Evolutionary conservation across 1,140 invertebrate species (phyloP).

Genomic region (Agrypnia vestita): DNA sequence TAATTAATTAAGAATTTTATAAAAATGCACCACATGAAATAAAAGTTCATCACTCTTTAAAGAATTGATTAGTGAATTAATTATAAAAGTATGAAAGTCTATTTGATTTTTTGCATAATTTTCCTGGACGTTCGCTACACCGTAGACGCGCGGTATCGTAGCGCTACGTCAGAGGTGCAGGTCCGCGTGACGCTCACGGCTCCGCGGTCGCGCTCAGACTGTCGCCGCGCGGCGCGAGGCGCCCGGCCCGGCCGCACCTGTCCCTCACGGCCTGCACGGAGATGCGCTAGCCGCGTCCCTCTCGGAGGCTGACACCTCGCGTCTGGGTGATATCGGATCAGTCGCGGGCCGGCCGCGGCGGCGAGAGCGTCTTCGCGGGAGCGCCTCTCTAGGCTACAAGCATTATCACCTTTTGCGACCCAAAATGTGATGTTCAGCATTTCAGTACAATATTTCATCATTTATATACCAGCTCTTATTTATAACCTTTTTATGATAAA

Average conservation of each 20-base stretch:
- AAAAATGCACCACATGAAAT: not conserved
- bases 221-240: conserved; percentile 19
- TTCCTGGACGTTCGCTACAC: not conserved
- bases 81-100: not conserved
- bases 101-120: not conserved
- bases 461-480: no score
- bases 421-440: no score
- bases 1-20: not conserved
- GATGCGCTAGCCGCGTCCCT: conserved; percentile 43
- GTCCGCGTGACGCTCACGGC: conserved; percentile 34
- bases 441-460: no score
- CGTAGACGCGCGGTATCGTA: conserved; percentile 32
- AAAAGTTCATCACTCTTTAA: not conserved
- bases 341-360: conserved; percentile 31
- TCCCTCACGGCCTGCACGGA: conserved; percentile 31
- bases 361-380: conserved; percentile 27
- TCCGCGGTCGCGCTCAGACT: conserved; percentile 47
- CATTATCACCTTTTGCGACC: not conserved
- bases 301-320: conserved; percentile 20
- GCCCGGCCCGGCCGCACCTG: conserved; percentile 8
- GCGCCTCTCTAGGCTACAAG: not conserved
- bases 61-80: not conserved
- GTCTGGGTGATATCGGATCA: conserved; percentile 30
- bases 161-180: not conserved
- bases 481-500: no score